A percentile compares a stretch with the other conserved stretches of the same genome.
Conservation (phyloP, 2,888 invertebrate species). For the Tenthredo amoena region DNA sequence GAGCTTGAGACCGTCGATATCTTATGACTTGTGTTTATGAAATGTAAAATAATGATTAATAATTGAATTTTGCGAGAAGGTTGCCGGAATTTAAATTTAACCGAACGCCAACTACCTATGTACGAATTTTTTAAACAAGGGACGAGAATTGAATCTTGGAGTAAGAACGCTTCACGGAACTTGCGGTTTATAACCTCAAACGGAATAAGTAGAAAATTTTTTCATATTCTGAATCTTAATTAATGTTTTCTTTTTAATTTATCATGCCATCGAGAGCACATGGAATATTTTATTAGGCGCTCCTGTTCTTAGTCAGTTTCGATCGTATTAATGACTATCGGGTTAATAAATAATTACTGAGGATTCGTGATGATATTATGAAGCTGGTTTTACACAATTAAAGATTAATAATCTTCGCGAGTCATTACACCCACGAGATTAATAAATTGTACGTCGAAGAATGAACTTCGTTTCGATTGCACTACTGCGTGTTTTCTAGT, state of each 20-base stretch:
- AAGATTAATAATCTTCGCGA: neutral
- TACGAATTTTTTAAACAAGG: neutral
- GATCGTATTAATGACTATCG: neutral
- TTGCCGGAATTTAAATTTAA: neutral
- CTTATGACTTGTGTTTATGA: conserved; percentile 5
- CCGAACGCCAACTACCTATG: neutral
- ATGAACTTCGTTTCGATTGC: neutral
- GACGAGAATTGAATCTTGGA: neutral
- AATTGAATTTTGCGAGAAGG: neutral
- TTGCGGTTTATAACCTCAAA: conserved; percentile 30
- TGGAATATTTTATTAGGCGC: neutral
- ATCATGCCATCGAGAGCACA: neutral
- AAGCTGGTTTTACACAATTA: conserved; percentile 2
- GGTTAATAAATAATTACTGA: neutral
- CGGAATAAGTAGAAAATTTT: neutral
- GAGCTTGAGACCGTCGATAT: neutral
- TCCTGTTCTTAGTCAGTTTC: neutral
- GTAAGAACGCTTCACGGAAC: neutral
- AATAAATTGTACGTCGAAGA: neutral
- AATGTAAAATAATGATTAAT: neutral
- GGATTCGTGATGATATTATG: neutral
- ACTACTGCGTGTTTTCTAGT: neutral
- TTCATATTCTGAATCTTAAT: neutral
- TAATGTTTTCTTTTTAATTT: neutral
- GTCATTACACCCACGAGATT: neutral